Evolutionary conservation across 2,113 vertebrate species (phyloP), one percentile per base, ranked within the genome.

Genomic region (Alethe castanea): DNA sequence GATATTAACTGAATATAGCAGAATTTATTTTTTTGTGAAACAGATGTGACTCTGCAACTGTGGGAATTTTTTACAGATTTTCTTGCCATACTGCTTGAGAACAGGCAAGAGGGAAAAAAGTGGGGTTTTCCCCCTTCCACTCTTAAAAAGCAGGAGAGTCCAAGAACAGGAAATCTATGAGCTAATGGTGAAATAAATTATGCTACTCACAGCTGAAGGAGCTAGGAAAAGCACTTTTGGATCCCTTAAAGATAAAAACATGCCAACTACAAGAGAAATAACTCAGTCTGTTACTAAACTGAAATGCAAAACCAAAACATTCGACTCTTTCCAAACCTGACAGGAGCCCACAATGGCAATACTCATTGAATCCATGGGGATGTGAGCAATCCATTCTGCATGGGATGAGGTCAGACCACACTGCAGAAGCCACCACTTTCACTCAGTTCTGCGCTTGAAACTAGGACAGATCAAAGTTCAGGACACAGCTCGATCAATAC

Each of bases 311-410:
- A 52, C 15, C 52, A 59, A 70, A 88, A 17, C 57, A 66, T 88
- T 74, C 0, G 0, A 38, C 42, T 66, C 54, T 50, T 40, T 52
- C 48, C 45, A 65, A 2, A 50, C 44, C 26, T 74, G 72, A 59
- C 23, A 67, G 56, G 6, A 91, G 50, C 40, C 59, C 44, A 33
- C 40, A 81, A 64, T 3, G n/a, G 28, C 57, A 72, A 48, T 33
- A 42, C 20, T 54, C 9, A 33, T 1, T 16, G 13, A 95, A 42
- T 8, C 65, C 53, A 12, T 2, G n/a, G 81, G 42, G 38, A 64
- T 3, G 12, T n/a, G 33, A 81, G 25, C 22, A 50, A 86, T 77
- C 40, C 31, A 25, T 72, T 45, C 71, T 40, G 40, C 1, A 0
- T 8, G 35, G 52, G 25, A 50, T 10, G 26, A 54, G 16, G 38